Base-by-base conservation (phyloP, 2,797 vertebrate genomes). In the Anguilla obscura region DNA sequence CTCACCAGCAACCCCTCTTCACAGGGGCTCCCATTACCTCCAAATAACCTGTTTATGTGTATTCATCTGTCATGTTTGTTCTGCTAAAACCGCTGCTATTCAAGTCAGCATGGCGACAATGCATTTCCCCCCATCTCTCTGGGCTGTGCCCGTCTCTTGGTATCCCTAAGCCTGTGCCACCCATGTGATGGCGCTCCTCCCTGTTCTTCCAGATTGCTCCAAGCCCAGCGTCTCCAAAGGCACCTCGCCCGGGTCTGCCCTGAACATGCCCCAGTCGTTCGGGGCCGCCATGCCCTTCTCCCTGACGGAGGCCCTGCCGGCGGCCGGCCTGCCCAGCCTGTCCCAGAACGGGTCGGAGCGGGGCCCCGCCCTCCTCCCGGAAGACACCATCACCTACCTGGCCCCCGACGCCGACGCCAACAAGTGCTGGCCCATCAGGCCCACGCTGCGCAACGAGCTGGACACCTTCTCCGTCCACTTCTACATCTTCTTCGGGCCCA, bases 381-480 rank as follows among this genome's bases (percentile, higher is more conserved):
- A 93, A 92, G 94, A 93, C 88, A 95, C 92, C 91, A 92, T 94
- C 80, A 90, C 90, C 91, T 96, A 95, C 92, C 95, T 92, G 90
- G 93, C 93, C 79, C 92, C 95, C 86, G 91, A 89, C 0, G 50
- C 94, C 0, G 95, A 94, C 91, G 85, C 91, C 1, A 94, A 95
- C 92, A 95, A 93, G 91, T 99, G 99, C 93, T 99, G 98, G 98
- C 99, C 98, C 0, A 96, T 99, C 88, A 97, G 98, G 0, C 99
- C 99, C 0, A 99, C 98, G 0, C 95, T 99, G 89, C 97, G 99
- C 89, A 99, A 99, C 0, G 99, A 99, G 93, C 94, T 99, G 93
- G 98, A 99, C 93, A 98, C 99, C 90, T 99, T 99, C 95, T 99
- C 99, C 0, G 98, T 99, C 88, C 99, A 99, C 94, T 99, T 99